phyloP scores from a whole-genome alignment of 2,888 invertebrate species.

The Ommatoiulus sabulosus region DNA sequence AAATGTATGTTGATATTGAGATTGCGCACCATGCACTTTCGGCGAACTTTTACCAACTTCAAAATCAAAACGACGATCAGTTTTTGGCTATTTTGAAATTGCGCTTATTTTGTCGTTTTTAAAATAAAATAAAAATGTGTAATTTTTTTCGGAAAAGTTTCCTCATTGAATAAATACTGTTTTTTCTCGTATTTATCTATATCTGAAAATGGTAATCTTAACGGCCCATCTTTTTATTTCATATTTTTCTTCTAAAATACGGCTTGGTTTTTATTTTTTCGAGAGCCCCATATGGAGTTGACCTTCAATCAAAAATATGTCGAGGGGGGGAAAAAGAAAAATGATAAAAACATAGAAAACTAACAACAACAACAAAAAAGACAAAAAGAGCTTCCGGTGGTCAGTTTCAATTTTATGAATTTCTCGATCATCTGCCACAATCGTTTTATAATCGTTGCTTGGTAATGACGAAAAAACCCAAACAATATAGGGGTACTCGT shows the following conservation, averaged over 20 bases:
- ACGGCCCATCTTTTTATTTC: neutral
- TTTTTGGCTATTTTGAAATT: neutral
- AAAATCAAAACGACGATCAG: neutral
- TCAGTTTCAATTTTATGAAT: neutral
- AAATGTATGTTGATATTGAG: neutral
- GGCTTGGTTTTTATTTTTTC: neutral
- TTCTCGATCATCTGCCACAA: no score
- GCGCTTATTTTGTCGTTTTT: neutral
- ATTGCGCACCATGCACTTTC: neutral
- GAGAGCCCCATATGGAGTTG: constrained; percentile 30
- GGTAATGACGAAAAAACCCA: no score
- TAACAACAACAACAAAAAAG: neutral
- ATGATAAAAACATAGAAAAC: neutral
- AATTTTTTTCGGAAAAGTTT: neutral
- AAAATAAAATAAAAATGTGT: neutral
- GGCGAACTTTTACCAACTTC: neutral
- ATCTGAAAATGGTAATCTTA: neutral
- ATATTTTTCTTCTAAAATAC: neutral
- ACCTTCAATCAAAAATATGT: constrained; percentile 23
- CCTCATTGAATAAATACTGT: neutral
- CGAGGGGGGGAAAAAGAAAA: neutral
- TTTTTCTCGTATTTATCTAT: neutral
- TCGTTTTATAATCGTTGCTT: no score
- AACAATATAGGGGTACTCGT: no score
- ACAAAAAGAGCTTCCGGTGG: neutral